Base-by-base conservation (phyloP, 2,113 vertebrate species). In the Carettochelys insculpta region DNA sequence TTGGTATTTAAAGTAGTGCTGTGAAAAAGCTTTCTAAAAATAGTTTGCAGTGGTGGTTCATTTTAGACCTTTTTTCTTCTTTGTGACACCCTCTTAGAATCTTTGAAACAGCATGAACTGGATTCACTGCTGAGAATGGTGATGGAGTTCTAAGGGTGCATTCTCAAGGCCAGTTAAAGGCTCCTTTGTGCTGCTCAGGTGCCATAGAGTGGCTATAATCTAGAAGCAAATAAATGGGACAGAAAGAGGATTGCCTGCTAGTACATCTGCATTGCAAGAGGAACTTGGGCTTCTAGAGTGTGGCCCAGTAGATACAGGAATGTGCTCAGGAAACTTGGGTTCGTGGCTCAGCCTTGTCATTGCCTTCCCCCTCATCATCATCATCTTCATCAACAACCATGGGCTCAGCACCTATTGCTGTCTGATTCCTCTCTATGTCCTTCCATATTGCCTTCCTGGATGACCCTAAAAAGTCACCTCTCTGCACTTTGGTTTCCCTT, bases 21-120 rank as follows among this genome's bases (percentile, higher is more conserved):
- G 94, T 92, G 95, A 95, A 89, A n/a, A 95, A 80, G 75, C 85
- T 77, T 92, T 80, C 96, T 93, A 94, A 94, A 94, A 95, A 93
- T 91, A 95, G 77, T 5, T 4, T 68, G 58, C 87, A 92, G 90
- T 85, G 93, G 92, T 82, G 82, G 43, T 94, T 90, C 87, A 53
- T 89, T 45, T 48, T 77, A n/a, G 75, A 88, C 53, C 83, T 83
- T 3, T 92, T 38, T 92, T 38, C 51, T 83, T 83, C 84, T 45
- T 48, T 75, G 29, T 25, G 92, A 47, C 0, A 1, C 50, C 31
- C n/a, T 85, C 75, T 56, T 29, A 5, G 78, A 47, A 83, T 85
- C 19, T 75, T 22, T 4, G 65, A 41, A 80, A 27, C 3, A 25
- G 1, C 48, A 51, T 75, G 71, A 45, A 45, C 41, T 22, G 41